Evolutionary conservation across 2,888 invertebrate species (phyloP), one percentile per base, ranked within the genome.

Genomic region (Microctonus brassicae): DNA sequence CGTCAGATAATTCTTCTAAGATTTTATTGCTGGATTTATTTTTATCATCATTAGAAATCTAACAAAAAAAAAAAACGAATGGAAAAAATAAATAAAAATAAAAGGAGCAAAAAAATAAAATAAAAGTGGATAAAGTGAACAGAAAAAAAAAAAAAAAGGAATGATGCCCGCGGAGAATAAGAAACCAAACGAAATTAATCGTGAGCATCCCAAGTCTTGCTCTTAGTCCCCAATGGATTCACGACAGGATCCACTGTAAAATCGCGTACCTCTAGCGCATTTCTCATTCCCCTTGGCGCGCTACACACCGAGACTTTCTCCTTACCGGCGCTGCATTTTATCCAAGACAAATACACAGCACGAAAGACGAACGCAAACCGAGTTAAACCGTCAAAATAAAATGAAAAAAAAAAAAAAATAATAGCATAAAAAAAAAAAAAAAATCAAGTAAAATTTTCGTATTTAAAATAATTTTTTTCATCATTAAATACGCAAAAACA

Each of bases 111-210:
- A n/a, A 42, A n/a, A 42, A 11, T n/a, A 42, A n/a, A n/a, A 4
- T 1, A 13, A 42, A 42, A 42, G 42, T 42, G 47, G 6, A 29
- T 6, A 7, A n/a, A 34, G 17, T n/a, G n/a, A n/a, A n/a, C 29
- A 33, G 20, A 34, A 6, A 34, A 42, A 34, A 11, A 47, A 39
- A 26, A 63, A 39, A 42, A 24, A 34, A 53, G 53, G 53, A 34
- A 33, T 26, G 39, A 39, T 63, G 29, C 47, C 26, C 20, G 29
- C n/a, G 53, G 61, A 47, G 71, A 74, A 66, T 74, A 62, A 61
- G 53, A 69, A 66, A 47, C 71, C 58, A 62, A 69, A 71, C 47
- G 57, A 66, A 74, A 74, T 74, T 71, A 74, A 74, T 74, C 71
- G 62, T 71, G 47, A 36, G 26, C 63, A 47, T 64, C 57, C 17